phyloP scores from a whole-genome alignment of 2,113 vertebrate species.

The Neolamprologus cancellatus region DNA sequence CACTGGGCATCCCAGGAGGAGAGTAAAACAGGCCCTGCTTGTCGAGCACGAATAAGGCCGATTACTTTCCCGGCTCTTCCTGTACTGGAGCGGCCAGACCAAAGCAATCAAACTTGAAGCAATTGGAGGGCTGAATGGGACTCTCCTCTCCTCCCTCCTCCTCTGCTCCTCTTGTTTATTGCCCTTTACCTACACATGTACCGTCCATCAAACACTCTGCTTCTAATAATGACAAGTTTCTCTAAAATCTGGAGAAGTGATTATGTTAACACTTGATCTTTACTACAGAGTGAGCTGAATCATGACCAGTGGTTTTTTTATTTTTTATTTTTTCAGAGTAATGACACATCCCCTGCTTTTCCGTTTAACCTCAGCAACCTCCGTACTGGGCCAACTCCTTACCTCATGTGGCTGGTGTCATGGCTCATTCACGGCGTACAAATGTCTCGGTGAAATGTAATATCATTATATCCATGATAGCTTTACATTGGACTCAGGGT shows the following conservation, averaged over 20 bases:
- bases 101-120: constrained; percentile 39
- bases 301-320: constrained; percentile 34
- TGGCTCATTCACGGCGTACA: constrained; percentile 28
- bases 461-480: constrained; percentile 27
- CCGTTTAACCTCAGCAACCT: constrained; percentile 52
- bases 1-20: constrained; percentile 17
- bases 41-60: background rate
- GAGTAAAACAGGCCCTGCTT: constrained; percentile 27
- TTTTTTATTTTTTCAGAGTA: constrained; percentile 28
- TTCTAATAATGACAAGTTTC: constrained; percentile 20
- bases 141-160: background rate
- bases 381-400: constrained; percentile 39
- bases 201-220: background rate
- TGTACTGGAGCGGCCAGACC: constrained; percentile 27
- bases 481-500: constrained; percentile 9
- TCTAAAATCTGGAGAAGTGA: constrained; percentile 44
- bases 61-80: constrained; percentile 13
- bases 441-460: constrained; percentile 40
- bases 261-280: constrained; percentile 57
- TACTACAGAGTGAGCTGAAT: constrained; percentile 39
- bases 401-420: constrained; percentile 51
- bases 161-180: background rate
- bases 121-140: background rate
- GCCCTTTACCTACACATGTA: background rate
- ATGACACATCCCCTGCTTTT: constrained; percentile 62